Conservation (phyloP, 2,113 vertebrate species). For the Pygoscelis antarcticus region DNA sequence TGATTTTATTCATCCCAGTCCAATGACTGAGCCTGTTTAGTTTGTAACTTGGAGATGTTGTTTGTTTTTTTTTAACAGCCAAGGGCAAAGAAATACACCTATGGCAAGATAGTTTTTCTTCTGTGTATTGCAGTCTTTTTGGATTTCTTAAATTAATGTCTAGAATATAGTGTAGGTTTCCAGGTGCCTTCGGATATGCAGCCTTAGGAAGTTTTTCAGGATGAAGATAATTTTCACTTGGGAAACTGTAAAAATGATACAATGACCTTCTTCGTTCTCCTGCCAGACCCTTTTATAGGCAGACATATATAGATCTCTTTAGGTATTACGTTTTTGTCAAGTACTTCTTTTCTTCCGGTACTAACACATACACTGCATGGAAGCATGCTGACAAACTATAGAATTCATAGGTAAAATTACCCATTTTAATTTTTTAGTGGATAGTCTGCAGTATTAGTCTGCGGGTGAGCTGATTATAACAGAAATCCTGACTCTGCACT, state of each 20-base stretch:
- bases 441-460: not conserved
- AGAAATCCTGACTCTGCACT: not conserved
- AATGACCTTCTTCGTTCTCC: not conserved
- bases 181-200: not conserved
- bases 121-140: not conserved
- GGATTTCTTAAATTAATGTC: slow-evolving; percentile 5
- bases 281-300: not conserved
- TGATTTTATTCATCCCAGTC: not conserved
- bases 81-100: not conserved
- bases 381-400: not conserved
- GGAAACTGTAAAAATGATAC: not conserved
- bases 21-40: not conserved
- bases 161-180: not conserved
- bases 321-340: not conserved
- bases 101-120: not conserved
- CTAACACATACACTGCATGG: not conserved
- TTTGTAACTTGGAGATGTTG: not conserved
- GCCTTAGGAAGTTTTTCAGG: not conserved
- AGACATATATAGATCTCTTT: not conserved
- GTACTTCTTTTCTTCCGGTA: not conserved
- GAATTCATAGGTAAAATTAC: not conserved
- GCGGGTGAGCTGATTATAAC: not conserved
- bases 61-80: not conserved
- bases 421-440: not conserved
- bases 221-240: not conserved